A percentile compares a stretch with the other conserved stretches of the same genome.
Conservation (phyloP, 2,888 invertebrate species). For the Exocentrus adspersus region DNA sequence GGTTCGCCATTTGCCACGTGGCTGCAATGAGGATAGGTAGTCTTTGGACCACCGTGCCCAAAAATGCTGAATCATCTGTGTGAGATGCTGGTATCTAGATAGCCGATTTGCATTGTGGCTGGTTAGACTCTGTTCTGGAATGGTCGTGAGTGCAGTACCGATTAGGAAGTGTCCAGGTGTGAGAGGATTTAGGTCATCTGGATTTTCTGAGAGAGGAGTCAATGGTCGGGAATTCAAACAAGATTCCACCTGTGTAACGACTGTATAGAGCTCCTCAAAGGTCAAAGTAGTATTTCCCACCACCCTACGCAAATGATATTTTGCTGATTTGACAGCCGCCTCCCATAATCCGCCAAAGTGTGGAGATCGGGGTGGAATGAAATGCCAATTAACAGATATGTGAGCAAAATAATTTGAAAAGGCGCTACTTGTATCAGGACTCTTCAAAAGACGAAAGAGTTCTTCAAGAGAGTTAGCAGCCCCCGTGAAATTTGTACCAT, state of each 20-base stretch:
- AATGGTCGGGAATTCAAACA: constrained; percentile 24
- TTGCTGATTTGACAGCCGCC: not conserved
- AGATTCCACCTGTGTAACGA: constrained; percentile 11
- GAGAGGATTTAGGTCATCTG: constrained; percentile 7
- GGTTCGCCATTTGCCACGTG: not conserved
- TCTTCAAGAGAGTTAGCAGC: not conserved
- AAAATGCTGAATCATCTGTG: constrained; percentile 30
- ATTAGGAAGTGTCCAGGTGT: constrained; percentile 26
- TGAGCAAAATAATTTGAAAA: not conserved
- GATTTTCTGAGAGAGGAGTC: constrained; percentile 20
- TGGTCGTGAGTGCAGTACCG: not conserved
- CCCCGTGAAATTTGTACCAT: not conserved
- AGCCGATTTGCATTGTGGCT: constrained; percentile 1
- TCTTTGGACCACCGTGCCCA: constrained; percentile 31
- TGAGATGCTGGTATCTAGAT: constrained; percentile 19
- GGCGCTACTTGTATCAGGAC: not conserved
- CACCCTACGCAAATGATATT: not conserved
- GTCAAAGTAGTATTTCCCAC: not conserved
- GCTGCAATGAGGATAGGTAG: constrained; percentile 31
- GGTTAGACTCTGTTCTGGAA: constrained; percentile 8
- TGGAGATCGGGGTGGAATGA: not conserved
- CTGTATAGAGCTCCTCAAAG: constrained; percentile 14
- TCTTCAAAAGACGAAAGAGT: not conserved
- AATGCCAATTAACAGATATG: not conserved
- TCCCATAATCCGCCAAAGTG: not conserved